phyloP scores from a whole-genome alignment of 2,888 invertebrate genomes.

The Archips crataeganus region DNA sequence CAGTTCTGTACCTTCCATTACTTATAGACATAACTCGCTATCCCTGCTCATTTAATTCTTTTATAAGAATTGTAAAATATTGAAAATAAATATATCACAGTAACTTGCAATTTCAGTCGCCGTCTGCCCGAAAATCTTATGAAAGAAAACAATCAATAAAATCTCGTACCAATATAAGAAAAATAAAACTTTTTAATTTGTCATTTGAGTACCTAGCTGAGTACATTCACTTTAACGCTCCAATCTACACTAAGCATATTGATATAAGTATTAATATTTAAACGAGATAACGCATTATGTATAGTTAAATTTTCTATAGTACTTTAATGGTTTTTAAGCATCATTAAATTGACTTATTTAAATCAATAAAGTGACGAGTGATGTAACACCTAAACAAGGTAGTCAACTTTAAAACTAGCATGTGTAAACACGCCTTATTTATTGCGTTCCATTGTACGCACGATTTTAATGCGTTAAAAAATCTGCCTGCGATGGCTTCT shows the following conservation, averaged over 20 bases:
- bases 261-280: slow-evolving; percentile 1
- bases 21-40: slow-evolving; percentile 86
- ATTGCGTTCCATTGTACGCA: slow-evolving; percentile 16
- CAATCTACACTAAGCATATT: slow-evolving; percentile 59
- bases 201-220: slow-evolving; percentile 78
- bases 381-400: neutral
- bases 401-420: neutral
- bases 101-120: slow-evolving; percentile 86
- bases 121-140: slow-evolving; percentile 86
- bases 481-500: neutral
- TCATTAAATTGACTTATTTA: neutral
- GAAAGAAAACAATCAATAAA: slow-evolving; percentile 87
- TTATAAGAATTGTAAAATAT: slow-evolving; percentile 85
- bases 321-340: neutral
- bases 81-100: slow-evolving; percentile 86
- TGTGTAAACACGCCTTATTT: slow-evolving; percentile 22
- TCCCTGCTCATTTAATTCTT: slow-evolving; percentile 86
- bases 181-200: slow-evolving; percentile 87
- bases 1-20: slow-evolving; percentile 87
- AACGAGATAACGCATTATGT: neutral
- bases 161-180: slow-evolving; percentile 86
- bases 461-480: neutral
- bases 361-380: neutral
- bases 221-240: slow-evolving; percentile 85
- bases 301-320: neutral